A percentile compares a stretch with the other conserved stretches of the same genome.
Conservation (phyloP, 1,140 invertebrate genomes). For the Bemisia tabaci region DNA sequence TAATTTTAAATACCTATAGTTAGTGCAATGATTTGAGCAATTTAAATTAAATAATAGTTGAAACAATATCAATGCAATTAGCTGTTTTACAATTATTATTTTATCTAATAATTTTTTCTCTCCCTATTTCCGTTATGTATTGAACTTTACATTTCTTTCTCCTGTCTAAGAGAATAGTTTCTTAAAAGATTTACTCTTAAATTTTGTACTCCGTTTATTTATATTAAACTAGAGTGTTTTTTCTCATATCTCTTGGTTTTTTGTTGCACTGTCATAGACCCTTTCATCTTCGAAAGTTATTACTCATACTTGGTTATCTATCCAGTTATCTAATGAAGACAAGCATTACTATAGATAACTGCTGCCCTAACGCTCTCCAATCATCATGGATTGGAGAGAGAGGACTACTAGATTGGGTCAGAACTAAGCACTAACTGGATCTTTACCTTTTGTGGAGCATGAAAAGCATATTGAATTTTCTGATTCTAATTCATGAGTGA, state of each 20-base stretch:
- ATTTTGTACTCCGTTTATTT: background rate
- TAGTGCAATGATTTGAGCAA: background rate
- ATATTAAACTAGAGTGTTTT: background rate
- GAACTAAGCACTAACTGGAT: no score
- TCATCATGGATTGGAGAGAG: no score
- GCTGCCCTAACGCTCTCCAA: no score
- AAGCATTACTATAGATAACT: no score
- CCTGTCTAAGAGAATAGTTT: background rate
- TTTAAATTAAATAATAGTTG: background rate
- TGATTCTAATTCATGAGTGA: no score
- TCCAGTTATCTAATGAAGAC: no score
- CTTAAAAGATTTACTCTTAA: background rate
- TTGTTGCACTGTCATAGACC: no score
- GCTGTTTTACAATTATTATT: background rate
- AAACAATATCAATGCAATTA: background rate
- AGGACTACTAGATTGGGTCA: no score
- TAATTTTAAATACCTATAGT: background rate
- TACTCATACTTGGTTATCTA: no score
- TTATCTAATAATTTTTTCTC: background rate
- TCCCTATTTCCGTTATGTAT: background rate
- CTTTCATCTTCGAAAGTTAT: no score
- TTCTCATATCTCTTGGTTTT: background rate
- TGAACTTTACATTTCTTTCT: background rate
- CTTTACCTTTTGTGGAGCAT: no score
- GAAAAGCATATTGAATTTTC: no score